These are phyloP conservation scores for Nematostella vectensis DNA, from an alignment of 92 coral and sea anemone species.

Conservation along the genomic window DNA sequence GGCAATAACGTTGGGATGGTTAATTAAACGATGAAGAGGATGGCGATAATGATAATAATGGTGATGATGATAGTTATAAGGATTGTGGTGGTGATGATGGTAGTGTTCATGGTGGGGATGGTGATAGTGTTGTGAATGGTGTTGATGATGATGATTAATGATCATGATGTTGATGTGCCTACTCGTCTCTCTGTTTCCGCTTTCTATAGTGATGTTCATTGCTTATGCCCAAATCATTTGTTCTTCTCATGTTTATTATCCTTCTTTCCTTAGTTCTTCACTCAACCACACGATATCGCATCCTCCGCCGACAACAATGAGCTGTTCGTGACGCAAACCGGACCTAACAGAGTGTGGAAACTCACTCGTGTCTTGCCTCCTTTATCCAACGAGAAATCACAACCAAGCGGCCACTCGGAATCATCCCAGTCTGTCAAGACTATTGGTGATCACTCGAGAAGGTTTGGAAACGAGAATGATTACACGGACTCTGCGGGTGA, in stretches of 20 bases:
- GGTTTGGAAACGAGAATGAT: no score
- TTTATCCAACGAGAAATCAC: no score
- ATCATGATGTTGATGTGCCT: background rate
- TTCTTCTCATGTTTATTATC: background rate
- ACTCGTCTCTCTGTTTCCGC: background rate
- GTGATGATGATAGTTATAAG: background rate
- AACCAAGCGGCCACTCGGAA: no score
- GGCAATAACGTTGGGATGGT: no score
- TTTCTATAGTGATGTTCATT: no score
- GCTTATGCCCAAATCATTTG: no score
- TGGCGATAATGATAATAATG: no score
- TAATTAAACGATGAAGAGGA: no score
- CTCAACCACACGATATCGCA: slow-evolving; percentile 73
- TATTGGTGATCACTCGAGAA: no score
- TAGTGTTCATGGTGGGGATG: no score
- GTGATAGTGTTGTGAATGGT: background rate
- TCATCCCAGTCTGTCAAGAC: no score
- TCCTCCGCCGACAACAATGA: slow-evolving; percentile 58
- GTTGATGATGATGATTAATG: background rate
- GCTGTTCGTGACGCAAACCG: slow-evolving; percentile 66
- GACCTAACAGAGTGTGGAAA: slow-evolving; percentile 82
- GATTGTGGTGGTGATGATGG: background rate
- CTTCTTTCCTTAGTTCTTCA: slow-evolving; percentile 17
- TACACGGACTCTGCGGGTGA: no score
- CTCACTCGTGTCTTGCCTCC: slow-evolving; percentile 16